A percentile compares a stretch with the other conserved stretches of the same genome.
phyloP scores from a whole-genome alignment of 2,888 invertebrate species.

The Eugnorisma glareosa region DNA sequence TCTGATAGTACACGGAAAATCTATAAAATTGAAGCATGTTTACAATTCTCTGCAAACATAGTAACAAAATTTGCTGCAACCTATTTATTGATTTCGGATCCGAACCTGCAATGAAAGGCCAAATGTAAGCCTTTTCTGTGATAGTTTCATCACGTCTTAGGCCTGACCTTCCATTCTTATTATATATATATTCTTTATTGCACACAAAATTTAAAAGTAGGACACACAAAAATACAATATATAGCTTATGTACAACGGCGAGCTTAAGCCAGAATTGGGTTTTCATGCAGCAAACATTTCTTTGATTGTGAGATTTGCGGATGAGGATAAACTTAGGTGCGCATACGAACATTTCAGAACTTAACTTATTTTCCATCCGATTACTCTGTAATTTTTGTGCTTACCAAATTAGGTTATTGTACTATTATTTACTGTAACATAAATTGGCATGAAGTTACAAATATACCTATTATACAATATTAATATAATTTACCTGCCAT shows the following conservation, averaged over 20 bases:
- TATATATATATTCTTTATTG: no score
- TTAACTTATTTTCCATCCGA: no score
- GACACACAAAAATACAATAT: no score
- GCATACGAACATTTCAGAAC: no score
- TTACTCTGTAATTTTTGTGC: conserved; percentile 1
- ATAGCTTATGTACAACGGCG: no score
- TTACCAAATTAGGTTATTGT: neutral
- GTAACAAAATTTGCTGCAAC: neutral
- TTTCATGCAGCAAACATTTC: no score
- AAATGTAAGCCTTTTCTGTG: neutral
- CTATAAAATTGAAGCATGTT: neutral
- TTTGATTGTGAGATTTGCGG: no score
- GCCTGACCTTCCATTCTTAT: conserved; percentile 1
- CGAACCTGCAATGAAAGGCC: neutral
- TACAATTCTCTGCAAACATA: neutral
- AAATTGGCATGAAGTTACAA: neutral
- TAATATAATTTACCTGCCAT: no score
- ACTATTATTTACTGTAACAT: neutral
- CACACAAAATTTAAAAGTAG: no score
- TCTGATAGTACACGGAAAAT: neutral
- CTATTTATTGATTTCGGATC: neutral
- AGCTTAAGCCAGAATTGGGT: no score
- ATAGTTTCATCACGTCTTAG: conserved; percentile 22
- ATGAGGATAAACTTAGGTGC: no score
- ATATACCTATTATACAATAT: no score